Base-by-base conservation (phyloP, 2,888 invertebrate genomes). In the Lampropteryx suffumata region DNA sequence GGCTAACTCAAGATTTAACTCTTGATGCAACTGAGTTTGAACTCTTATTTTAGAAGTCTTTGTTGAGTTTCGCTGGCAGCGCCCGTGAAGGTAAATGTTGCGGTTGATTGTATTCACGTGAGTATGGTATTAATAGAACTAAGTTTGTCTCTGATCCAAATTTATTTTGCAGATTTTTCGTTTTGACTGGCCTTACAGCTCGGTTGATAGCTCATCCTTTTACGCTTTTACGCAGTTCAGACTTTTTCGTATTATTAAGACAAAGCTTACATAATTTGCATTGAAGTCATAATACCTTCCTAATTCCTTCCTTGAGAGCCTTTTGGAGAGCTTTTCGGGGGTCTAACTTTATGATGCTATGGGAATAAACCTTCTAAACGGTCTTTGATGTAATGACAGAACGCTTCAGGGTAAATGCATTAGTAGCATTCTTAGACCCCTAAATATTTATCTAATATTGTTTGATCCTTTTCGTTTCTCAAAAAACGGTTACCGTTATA, bases 51-150 rank as follows among this genome's bases (percentile, higher is more conserved):
- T 73, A 69, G 69, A 67, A 42, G 54, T 64, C 65, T 71, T 69
- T 72, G 73, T 75, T 71, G 67, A 65, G 55, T 67, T 64, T 65
- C 12, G 61, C 64, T 61, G 56, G 50, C 74, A 61, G 37, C 50
- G 66, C 69, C 24, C 80, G 69, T 80, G 73, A 57, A 69, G 65
- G 65, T 72, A 69, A 81, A 80, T 75, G 79, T 73, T 46, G 65
- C 77, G 61, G 68, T 49, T 80, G 69, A 80, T 82, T 79, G 73
- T 66, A 47, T 67, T 69, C 81, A 82, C 70, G 65, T 61, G 48
- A 41, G 40, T 28, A 29, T 34, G 2, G 14, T 34, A 40, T 40
- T 11, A 21, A 28, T 34, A 40, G 28, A 17, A 9, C n/a, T 27
- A 3, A 27, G 13, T n/a, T 34, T 21, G 14, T n/a, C 8, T 2